Percentiles rank a stretch among this genome's conserved stretches.
These are phyloP conservation scores for Heliconius melpomene DNA, from an alignment of 1,140 invertebrate species.

Conservation along the genomic window DNA sequence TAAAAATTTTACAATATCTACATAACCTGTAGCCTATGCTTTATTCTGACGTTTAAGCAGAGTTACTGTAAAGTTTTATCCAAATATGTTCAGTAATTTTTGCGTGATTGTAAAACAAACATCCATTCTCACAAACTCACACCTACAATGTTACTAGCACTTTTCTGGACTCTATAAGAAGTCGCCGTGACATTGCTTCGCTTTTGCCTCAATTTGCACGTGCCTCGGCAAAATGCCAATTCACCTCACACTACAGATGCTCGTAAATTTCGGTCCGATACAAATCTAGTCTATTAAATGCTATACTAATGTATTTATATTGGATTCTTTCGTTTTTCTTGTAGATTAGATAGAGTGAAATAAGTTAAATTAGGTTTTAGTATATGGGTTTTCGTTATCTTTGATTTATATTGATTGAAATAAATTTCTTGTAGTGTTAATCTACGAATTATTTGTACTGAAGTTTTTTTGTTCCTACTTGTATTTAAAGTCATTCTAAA, in stretches of 20 bases:
- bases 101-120: too few relatives aligned
- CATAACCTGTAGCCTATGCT: too few relatives aligned
- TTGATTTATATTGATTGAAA: background rate
- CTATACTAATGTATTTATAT: background rate
- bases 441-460: too few relatives aligned
- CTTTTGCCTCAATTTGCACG: conserved; percentile 24
- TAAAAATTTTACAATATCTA: too few relatives aligned
- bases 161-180: conserved; percentile 30
- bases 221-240: conserved; percentile 33
- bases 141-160: background rate
- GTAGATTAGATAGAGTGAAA: background rate
- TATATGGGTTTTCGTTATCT: background rate
- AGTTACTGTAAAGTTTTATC: too few relatives aligned
- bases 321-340: background rate
- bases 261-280: conserved; percentile 2
- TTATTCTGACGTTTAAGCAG: too few relatives aligned
- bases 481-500: too few relatives aligned
- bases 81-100: too few relatives aligned
- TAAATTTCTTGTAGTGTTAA: background rate
- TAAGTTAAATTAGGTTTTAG: background rate
- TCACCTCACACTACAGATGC: conserved; percentile 2
- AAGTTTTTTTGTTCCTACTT: too few relatives aligned
- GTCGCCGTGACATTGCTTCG: conserved; percentile 35
- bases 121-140: too few relatives aligned
- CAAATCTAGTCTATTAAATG: conserved; percentile 5